Evolutionary conservation across 2,888 invertebrate species (phyloP), one percentile per base, ranked within the genome.

Genomic region (Mythimna impura): DNA sequence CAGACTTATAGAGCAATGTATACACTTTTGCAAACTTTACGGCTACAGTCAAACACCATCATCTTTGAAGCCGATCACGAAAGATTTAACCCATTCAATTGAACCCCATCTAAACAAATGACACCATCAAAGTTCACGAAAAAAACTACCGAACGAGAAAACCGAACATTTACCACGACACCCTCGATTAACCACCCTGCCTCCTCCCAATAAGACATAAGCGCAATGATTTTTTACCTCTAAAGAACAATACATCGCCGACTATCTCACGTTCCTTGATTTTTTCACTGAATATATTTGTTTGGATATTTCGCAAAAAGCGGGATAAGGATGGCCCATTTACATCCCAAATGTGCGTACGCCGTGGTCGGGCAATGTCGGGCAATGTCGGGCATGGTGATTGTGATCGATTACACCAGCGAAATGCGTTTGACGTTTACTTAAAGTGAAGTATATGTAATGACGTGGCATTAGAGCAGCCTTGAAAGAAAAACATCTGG

Each of bases 221-320:
- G 72, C 76, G 64, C 81, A 71, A 84, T 85, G 75, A 80, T 85
- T 73, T 77, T 74, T 86, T 78, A 76, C 73, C 66, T 69, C 58
- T 60, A 72, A 68, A 68, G 76, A 79, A 81, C 72, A 77, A 73
- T 69, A 73, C 60, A 73, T 76, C 55, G 74, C 71, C 73, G 71
- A 77, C 81, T 80, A 81, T 83, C 87, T 87, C 88, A 17, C 85
- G 64, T 43, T 60, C 52, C 68, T 62, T 58, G 76, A 85, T 90
- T 91, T 90, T 89, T 89, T 88, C 89, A 86, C 91, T 88, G 94
- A 92, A 94, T 94, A 94, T 94, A 94, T 94, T 93, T 94, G 94
- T 94, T 91, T 92, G 89, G 91, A 89, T 92, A 90, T 92, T 92
- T 91, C 91, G 91, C 89, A 94, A 94, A 94, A 94, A 94, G 89